Evolutionary conservation across 1,140 invertebrate genomes (phyloP), one percentile per base, ranked within the genome.

Genomic region (Apis florea): DNA sequence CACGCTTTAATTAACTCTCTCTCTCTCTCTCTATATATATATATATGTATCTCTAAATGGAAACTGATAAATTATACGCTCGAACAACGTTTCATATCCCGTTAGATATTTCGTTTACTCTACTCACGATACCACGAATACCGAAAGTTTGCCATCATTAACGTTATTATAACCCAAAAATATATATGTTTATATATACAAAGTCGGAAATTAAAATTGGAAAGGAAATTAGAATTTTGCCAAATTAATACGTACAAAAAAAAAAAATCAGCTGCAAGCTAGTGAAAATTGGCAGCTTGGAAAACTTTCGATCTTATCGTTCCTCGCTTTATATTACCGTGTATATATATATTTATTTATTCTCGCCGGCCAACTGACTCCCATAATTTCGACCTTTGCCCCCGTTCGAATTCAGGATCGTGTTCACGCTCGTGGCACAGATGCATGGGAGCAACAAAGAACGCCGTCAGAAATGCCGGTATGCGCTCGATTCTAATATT

Each of bases 401-500:
- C 31, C 67, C 26, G 64, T 19, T 49, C 63, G 71, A 56, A 49
- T 73, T 77, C 61, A 11, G 54, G 64, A 78, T 83, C 31, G 54
- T 51, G 68, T 6, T 13, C 53, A 49, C 58, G 56, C 53, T 56
- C 74, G 58, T 31, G 81, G 66, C 47, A 58, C 61, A 59, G 72
- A 73, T 53, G 61, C 58, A n/a, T n/a, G 61, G 47, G 72, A 56
- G 79, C 82, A 76, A 86, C 76, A 87, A 88, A 84, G 83, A 79
- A 53, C 74, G 31, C 19, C 19, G 26, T 58, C 17, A 61, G 73
- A 82, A 87, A 85, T 54, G 71, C 71, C 54, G 76, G 74, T 84
- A 73, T 69, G 82, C 76, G 71, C 83, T 85, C 85, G 56, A 79
- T 79, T 88, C 86, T 88, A 88, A 88, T 87, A 88, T 88, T 88